Evolutionary conservation across 2,888 invertebrate genomes (phyloP), one percentile per base, ranked within the genome.

Genomic region (Hypercompe scribonia): DNA sequence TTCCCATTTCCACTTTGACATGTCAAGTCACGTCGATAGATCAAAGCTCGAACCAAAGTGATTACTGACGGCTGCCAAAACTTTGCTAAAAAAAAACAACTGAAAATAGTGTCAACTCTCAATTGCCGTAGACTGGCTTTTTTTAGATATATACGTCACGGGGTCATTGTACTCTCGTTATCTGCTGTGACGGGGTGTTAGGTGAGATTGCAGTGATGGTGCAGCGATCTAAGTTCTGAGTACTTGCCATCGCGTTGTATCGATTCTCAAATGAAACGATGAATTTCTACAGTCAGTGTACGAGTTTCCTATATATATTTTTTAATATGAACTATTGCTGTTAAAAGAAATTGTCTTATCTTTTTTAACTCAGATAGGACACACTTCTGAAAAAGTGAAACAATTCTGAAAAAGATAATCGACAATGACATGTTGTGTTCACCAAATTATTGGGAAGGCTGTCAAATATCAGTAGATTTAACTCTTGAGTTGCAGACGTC

Each of bases 21-120:
- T 61, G 69, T 68, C 75, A 36, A 72, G 65, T 74, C 74, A 82
- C 76, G 82, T 84, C 81, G 67, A 84, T 82, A 82, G 81, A 83
- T 83, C 83, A 83, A 83, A 83, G 83, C 73, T 75, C 75, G 34
- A 71, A 74, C 68, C 82, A 81, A 78, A 80, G 66, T 77, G 69
- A 77, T 72, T 33, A 69, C 65, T 70, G 31, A 70, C 74, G 69
- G 84, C 83, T 84, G 83, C 84, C 83, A 83, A 83, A 83, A 79
- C 70, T 74, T 82, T 75, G 84, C 84, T 79, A 11, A 84, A 83
- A 77, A 76, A 70, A 74, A 73, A 75, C 72, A 70, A 75, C 82
- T 81, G 72, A 72, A 82, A 83, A 83, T 84, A 82, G 79, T 80
- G 73, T 73, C 72, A 72, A 79, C 84, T 74, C 78, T 77, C 78